Evolutionary conservation across 2,113 vertebrate genomes (phyloP).

Genomic region (Rhizomys pruinosus): DNA sequence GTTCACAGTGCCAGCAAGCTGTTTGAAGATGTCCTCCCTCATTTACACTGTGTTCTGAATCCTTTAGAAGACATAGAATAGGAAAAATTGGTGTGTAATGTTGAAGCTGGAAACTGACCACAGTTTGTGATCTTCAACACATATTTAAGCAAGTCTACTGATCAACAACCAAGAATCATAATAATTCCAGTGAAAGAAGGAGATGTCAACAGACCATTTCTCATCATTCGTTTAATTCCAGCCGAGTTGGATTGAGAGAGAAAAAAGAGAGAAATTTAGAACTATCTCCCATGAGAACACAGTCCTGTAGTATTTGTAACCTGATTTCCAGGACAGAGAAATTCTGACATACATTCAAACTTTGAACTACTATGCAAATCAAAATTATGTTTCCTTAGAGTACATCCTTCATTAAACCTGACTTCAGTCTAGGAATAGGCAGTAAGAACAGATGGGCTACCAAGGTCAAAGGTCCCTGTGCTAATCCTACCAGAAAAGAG

Average conservation of each 20-base stretch:
- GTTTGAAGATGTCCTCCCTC: neutral
- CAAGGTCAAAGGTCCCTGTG: conserved; percentile 38
- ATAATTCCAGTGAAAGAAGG: neutral
- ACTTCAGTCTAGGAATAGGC: conserved; percentile 15
- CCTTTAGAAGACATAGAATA: neutral
- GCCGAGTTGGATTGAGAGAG: neutral
- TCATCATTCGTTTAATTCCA: conserved; percentile 40
- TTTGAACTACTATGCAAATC: conserved; percentile 72
- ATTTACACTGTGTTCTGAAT: neutral
- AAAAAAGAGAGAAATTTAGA: neutral
- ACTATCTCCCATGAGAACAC: neutral
- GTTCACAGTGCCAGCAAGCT: neutral
- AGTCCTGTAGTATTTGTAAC: conserved; percentile 65
- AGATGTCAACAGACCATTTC: neutral
- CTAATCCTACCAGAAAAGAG: conserved; percentile 36
- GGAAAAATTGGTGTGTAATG: neutral
- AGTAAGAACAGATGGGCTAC: conserved; percentile 61
- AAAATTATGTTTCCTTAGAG: conserved; percentile 71
- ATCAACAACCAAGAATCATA: neutral
- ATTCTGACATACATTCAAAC: conserved; percentile 56
- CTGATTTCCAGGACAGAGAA: conserved; percentile 76
- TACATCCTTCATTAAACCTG: conserved; percentile 67
- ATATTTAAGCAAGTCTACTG: neutral
- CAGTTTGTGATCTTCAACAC: neutral
- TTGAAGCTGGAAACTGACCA: neutral